Conservation (phyloP, 1,140 invertebrate genomes). For the Hormaphis cornu region DNA sequence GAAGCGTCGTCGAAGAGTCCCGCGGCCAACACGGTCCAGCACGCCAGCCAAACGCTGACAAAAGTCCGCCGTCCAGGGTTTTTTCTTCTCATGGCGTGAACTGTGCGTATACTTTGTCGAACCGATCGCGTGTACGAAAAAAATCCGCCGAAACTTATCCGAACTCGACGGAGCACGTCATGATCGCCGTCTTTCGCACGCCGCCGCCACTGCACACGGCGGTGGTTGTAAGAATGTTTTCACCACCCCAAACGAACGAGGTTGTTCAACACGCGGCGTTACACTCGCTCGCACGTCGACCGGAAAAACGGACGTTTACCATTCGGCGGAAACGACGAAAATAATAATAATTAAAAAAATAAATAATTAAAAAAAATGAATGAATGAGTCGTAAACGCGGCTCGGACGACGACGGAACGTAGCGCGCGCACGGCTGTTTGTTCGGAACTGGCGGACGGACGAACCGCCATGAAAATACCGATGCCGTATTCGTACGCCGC, state of each 20-base stretch:
- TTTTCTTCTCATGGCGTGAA: constrained; percentile 12
- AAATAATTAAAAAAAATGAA: background rate
- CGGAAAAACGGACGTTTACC: background rate
- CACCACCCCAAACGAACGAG: background rate
- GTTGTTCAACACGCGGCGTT: background rate
- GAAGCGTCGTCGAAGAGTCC: background rate
- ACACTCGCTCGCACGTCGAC: background rate
- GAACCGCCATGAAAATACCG: constrained; percentile 25
- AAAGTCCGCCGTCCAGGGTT: background rate
- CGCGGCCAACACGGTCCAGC: background rate
- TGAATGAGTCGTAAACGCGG: background rate
- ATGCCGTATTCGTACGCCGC: constrained; percentile 29
- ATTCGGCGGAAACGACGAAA: background rate
- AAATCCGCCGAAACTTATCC: background rate
- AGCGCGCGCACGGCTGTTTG: background rate
- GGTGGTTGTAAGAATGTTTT: no score
- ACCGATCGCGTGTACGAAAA: no score
- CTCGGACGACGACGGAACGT: background rate
- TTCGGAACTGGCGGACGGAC: constrained; percentile 7
- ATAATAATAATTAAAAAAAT: background rate
- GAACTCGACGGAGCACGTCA: constrained; percentile 8
- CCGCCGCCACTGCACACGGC: background rate
- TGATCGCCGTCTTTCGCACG: background rate
- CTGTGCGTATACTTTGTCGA: background rate
- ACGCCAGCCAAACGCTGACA: background rate